These are phyloP conservation scores for Xestia ashworthii DNA, from an alignment of 2,888 invertebrate genomes.

Conservation along the genomic window DNA sequence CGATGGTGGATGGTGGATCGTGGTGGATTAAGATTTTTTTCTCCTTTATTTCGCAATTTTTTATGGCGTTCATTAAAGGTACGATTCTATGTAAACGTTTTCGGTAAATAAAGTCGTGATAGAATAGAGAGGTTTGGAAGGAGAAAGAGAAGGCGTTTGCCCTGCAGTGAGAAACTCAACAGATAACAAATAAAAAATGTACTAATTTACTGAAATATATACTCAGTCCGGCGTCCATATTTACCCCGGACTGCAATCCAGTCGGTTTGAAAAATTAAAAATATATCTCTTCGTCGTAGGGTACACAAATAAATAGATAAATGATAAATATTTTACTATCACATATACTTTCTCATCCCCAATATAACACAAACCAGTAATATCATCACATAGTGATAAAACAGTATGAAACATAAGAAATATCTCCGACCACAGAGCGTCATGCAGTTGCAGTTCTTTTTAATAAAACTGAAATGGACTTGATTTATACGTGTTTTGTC, in stretches of 20 bases:
- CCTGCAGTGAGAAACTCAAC: too few species aligned
- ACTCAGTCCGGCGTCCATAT: not conserved
- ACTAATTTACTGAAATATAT: not conserved
- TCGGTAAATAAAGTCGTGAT: too few species aligned
- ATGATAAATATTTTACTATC: not conserved
- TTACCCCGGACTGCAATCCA: not conserved
- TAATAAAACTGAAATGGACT: slow-evolving; percentile 81
- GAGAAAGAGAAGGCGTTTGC: too few species aligned
- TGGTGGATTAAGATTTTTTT: not conserved
- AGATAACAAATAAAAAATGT: too few species aligned
- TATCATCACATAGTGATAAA: slow-evolving; percentile 11
- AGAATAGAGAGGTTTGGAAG: too few species aligned
- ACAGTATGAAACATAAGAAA: slow-evolving; percentile 37
- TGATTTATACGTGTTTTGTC: slow-evolving; percentile 85
- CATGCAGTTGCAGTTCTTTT: slow-evolving; percentile 74
- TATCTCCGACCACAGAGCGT: slow-evolving; percentile 60
- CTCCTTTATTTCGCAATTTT: not conserved
- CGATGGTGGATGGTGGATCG: too few species aligned
- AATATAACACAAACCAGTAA: not conserved
- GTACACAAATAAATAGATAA: not conserved
- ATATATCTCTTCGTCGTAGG: not conserved
- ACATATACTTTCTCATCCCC: too few species aligned
- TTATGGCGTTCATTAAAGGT: not conserved
- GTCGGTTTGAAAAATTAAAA: not conserved
- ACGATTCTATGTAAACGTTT: not conserved